These are phyloP conservation scores for Dryas iulia DNA, from an alignment of 1,140 invertebrate species.

Conservation along the genomic window DNA sequence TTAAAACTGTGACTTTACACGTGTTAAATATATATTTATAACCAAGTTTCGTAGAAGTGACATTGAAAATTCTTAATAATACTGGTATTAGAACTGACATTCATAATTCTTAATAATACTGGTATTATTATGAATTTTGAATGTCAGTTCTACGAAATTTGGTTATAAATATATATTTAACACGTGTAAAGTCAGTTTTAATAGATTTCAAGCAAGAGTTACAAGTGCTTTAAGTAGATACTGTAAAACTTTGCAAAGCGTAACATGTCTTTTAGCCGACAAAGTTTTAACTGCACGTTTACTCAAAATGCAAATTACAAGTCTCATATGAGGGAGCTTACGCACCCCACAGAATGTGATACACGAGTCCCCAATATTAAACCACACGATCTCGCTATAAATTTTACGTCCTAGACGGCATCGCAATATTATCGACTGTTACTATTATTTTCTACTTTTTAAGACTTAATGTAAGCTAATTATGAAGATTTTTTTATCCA, in stretches of 20 bases:
- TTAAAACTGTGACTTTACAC: no score
- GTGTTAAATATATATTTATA: no score
- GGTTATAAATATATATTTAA: neutral
- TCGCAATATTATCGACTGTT: neutral
- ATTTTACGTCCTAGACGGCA: conserved; percentile 45
- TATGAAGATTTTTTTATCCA: no score
- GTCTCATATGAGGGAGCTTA: conserved; percentile 51
- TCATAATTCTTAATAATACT: no score
- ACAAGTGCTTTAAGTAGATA: conserved; percentile 19
- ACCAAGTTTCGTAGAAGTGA: no score
- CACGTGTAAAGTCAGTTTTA: neutral
- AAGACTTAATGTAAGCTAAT: neutral
- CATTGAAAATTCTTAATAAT: no score
- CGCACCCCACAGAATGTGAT: conserved; percentile 51
- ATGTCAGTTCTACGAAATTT: no score
- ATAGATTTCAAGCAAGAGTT: conserved; percentile 5
- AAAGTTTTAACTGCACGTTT: conserved; percentile 70
- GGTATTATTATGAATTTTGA: no score
- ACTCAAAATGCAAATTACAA: conserved; percentile 70
- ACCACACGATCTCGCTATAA: conserved; percentile 63
- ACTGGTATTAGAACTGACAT: no score
- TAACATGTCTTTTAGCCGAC: conserved; percentile 51
- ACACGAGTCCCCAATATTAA: conserved; percentile 69
- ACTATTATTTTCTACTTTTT: neutral
- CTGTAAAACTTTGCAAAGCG: conserved; percentile 46